A percentile compares a stretch with the other conserved stretches of the same genome.
Conservation (phyloP, 2,888 invertebrate genomes). For the Spatulosminthurus flaviceps region DNA sequence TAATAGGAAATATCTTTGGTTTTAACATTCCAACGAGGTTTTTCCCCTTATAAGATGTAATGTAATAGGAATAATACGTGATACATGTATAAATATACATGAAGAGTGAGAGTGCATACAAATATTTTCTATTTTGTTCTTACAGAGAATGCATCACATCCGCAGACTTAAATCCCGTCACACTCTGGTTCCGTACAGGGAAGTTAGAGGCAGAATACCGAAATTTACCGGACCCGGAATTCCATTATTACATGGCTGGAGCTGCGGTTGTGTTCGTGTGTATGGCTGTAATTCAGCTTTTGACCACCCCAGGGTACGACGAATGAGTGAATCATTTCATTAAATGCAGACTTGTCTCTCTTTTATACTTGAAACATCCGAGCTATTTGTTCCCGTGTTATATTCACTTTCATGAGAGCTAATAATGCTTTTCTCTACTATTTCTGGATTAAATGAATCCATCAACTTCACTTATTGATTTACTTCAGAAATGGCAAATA, state of each 20-base stretch:
- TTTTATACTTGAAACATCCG: not conserved
- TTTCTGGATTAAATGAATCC: conserved; percentile 28
- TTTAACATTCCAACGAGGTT: no score
- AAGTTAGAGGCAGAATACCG: conserved; percentile 82
- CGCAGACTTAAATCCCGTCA: conserved; percentile 82
- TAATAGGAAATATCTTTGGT: no score
- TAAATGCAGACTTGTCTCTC: conserved; percentile 3
- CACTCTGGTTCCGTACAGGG: conserved; percentile 82
- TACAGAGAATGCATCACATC: conserved; percentile 71
- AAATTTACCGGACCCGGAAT: conserved; percentile 81
- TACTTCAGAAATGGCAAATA: not conserved
- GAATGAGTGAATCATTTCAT: conserved; percentile 28
- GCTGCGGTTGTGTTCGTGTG: conserved; percentile 80
- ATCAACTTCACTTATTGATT: conserved; percentile 35
- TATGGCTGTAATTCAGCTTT: conserved; percentile 80
- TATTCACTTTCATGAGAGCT: conserved; percentile 25
- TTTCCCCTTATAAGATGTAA: no score
- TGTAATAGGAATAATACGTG: no score
- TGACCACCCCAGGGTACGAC: conserved; percentile 78
- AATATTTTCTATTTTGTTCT: conserved; percentile 48
- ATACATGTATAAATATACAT: not conserved
- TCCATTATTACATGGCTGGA: conserved; percentile 84
- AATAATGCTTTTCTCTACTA: not conserved
- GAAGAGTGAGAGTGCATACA: no score
- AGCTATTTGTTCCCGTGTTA: no score